Conservation (phyloP, 2,888 invertebrate species). For the Lordiphosa andalusiaca region DNA sequence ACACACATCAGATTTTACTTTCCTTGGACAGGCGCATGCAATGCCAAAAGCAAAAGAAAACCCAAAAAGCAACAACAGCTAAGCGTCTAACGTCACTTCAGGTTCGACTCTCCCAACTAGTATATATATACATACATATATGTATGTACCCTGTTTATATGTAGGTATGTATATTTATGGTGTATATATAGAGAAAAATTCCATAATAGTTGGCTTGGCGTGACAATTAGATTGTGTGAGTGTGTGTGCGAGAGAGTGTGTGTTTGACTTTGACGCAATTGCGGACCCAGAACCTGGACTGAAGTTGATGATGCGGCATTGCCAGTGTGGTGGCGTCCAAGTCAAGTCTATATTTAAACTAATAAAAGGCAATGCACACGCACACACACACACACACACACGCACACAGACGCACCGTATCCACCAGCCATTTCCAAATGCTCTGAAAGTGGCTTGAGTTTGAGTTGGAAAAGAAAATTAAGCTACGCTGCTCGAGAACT, state of each 20-base stretch:
- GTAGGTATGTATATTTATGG: not conserved
- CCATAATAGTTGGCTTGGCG: constrained; percentile 74
- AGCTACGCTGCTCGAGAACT: too few relatives aligned
- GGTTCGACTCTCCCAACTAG: constrained; percentile 10
- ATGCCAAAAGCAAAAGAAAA: constrained; percentile 66
- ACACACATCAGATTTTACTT: constrained; percentile 53
- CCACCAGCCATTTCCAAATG: constrained; percentile 41
- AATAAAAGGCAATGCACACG: constrained; percentile 60
- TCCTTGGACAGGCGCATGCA: constrained; percentile 61
- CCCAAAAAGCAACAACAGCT: constrained; percentile 8
- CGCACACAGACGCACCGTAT: constrained; percentile 1
- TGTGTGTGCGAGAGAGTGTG: constrained; percentile 23
- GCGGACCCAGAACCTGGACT: constrained; percentile 35
- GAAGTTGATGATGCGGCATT: constrained; percentile 1
- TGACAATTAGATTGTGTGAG: constrained; percentile 67
- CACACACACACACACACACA: constrained; percentile 11
- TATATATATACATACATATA: not conserved
- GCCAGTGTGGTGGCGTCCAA: constrained; percentile 32
- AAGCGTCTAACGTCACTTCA: constrained; percentile 64
- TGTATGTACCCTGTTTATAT: not conserved
- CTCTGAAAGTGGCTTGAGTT: constrained; percentile 26
- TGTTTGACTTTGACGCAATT: constrained; percentile 61
- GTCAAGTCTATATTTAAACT: constrained; percentile 70
- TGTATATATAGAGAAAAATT: constrained; percentile 44
- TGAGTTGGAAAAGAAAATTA: too few relatives aligned